phyloP scores from a whole-genome alignment of 1,140 invertebrate genomes.

The Zophobas morio region DNA sequence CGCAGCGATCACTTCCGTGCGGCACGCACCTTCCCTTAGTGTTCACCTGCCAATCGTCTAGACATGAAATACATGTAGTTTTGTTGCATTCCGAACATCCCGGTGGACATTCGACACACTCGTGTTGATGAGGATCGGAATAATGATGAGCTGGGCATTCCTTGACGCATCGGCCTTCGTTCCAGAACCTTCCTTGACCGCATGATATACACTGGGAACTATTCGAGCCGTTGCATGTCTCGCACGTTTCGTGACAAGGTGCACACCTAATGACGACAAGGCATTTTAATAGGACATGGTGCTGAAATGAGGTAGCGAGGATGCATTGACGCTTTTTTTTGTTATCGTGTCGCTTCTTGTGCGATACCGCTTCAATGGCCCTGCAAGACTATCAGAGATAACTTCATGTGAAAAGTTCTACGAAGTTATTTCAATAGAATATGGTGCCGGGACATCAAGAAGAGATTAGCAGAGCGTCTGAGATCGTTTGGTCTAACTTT shows the following conservation, averaged over 20 bases:
- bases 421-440: too few relatives aligned
- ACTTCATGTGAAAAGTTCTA: too few relatives aligned
- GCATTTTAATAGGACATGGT: not conserved
- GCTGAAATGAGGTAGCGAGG: too few relatives aligned
- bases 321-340: too few relatives aligned
- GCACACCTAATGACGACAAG: conserved; percentile 74
- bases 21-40: conserved; percentile 80
- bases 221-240: conserved; percentile 84
- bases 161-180: conserved; percentile 76
- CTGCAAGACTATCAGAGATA: too few relatives aligned
- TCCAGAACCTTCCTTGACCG: conserved; percentile 75
- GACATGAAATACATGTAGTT: conserved; percentile 78
- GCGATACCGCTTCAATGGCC: too few relatives aligned
- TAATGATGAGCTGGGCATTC: conserved; percentile 81
- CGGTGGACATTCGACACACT: conserved; percentile 80
- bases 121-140: conserved; percentile 81
- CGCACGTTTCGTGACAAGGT: conserved; percentile 84
- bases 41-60: conserved; percentile 79
- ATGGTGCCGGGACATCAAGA: too few relatives aligned
- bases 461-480: too few relatives aligned
- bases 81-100: conserved; percentile 82
- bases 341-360: too few relatives aligned
- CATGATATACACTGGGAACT: conserved; percentile 87
- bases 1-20: conserved; percentile 77
- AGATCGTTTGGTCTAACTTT: too few relatives aligned